These are phyloP conservation scores for Lonchura striata DNA, from an alignment of 2,113 vertebrate genomes.

Conservation along the genomic window DNA sequence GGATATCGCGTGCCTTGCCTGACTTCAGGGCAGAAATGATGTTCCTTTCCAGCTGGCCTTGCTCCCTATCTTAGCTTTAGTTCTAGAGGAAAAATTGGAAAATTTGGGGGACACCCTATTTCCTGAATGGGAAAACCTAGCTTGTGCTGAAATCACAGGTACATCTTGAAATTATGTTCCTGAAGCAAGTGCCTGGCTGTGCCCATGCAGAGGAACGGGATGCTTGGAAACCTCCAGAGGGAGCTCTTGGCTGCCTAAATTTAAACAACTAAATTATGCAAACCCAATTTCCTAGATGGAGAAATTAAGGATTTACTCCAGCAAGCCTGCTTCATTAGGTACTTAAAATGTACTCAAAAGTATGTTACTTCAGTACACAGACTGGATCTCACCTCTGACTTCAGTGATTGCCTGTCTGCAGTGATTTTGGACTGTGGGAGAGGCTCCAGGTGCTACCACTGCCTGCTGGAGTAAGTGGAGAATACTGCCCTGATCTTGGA, in stretches of 20 bases:
- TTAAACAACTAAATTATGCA: conserved; percentile 7
- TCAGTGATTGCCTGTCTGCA: not conserved
- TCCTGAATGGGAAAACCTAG: not conserved
- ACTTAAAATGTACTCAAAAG: conserved; percentile 31
- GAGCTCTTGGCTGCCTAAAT: conserved; percentile 54
- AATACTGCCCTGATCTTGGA: not conserved
- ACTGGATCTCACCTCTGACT: not conserved
- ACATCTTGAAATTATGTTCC: not conserved
- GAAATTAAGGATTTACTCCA: conserved; percentile 31
- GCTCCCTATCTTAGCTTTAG: not conserved
- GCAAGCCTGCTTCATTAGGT: conserved; percentile 34
- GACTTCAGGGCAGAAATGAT: not conserved
- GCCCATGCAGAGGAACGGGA: not conserved
- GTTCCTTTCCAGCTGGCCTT: not conserved
- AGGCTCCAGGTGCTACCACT: fast-evolving
- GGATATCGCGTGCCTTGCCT: not conserved
- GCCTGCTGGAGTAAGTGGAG: not conserved
- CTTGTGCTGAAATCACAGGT: not conserved
- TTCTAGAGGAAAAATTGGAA: not conserved
- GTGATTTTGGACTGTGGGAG: not conserved
- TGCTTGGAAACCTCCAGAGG: conserved; percentile 51
- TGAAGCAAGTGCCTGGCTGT: not conserved
- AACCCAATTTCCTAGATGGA: conserved; percentile 1
- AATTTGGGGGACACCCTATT: not conserved
- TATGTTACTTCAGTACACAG: conserved; percentile 23